phyloP scores from a whole-genome alignment of 2,888 invertebrate genomes.

The Artemia sinica region DNA sequence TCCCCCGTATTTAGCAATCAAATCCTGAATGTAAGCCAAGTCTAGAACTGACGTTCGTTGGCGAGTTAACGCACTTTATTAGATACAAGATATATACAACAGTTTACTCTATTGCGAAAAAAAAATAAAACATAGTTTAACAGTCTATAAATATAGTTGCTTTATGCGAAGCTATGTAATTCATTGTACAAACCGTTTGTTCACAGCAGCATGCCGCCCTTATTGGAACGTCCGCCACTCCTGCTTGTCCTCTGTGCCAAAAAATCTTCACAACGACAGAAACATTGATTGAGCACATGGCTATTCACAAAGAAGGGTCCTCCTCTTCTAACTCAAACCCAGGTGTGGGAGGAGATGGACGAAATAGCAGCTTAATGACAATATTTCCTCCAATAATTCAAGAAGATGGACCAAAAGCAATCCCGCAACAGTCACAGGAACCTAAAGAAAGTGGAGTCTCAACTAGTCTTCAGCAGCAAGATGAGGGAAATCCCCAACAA shows the following conservation, averaged over 20 bases:
- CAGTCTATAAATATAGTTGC: slow-evolving; percentile 9
- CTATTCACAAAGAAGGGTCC: slow-evolving; percentile 63
- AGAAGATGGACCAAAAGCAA: neutral
- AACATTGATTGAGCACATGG: slow-evolving; percentile 87
- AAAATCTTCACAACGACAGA: slow-evolving; percentile 83
- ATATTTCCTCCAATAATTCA: slow-evolving; percentile 7
- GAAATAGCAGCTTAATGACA: neutral
- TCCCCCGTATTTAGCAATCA: no score
- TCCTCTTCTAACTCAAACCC: slow-evolving; percentile 7
- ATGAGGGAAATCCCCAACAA: no score
- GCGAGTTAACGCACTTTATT: no score
- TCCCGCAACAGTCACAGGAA: neutral
- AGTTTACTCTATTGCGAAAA: no score
- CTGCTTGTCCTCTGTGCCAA: slow-evolving; percentile 81
- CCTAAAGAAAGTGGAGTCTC: no score
- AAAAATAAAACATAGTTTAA: no score
- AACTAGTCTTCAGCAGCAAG: no score
- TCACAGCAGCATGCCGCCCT: slow-evolving; percentile 88
- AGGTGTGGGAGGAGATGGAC: neutral
- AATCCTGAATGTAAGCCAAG: no score
- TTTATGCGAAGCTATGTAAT: slow-evolving; percentile 14
- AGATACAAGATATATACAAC: no score
- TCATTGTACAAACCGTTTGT: slow-evolving; percentile 19
- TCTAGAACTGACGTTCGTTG: no score
- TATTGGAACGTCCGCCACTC: slow-evolving; percentile 76